Evolutionary conservation across 2,888 invertebrate genomes (phyloP).

Genomic region (Geophilus truncorum): DNA sequence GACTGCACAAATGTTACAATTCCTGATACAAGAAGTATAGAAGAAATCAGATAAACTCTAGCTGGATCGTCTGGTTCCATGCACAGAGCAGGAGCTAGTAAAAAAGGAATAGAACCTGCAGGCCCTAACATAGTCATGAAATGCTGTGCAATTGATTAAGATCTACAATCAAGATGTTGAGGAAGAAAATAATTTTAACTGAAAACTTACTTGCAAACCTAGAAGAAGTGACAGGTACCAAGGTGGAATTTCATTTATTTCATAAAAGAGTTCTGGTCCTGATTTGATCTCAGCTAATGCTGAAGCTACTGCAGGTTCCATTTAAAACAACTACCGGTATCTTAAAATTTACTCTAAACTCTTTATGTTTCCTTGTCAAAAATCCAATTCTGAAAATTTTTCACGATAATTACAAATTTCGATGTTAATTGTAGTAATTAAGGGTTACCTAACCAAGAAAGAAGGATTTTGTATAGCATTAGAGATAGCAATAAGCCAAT

Average conservation of each 20-base stretch:
- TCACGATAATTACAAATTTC: neutral
- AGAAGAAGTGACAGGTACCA: neutral
- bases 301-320: neutral
- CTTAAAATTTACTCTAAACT: too few relatives aligned
- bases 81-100: constrained; percentile 41
- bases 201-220: neutral
- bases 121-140: constrained; percentile 42
- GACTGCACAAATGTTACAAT: constrained; percentile 67
- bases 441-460: neutral
- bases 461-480: neutral
- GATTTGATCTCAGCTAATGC: neutral
- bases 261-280: neutral
- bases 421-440: neutral
- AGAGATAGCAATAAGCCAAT: neutral
- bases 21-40: constrained; percentile 75
- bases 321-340: too few relatives aligned
- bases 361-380: too few relatives aligned
- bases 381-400: neutral
- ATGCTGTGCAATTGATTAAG: constrained; percentile 38
- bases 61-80: constrained; percentile 62
- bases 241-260: neutral
- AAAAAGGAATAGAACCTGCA: constrained; percentile 40
- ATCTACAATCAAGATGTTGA: neutral
- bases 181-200: neutral
- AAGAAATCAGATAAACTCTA: constrained; percentile 69